Base-by-base conservation (phyloP, 2,797 vertebrate genomes). In the Gambelia wislizenii region DNA sequence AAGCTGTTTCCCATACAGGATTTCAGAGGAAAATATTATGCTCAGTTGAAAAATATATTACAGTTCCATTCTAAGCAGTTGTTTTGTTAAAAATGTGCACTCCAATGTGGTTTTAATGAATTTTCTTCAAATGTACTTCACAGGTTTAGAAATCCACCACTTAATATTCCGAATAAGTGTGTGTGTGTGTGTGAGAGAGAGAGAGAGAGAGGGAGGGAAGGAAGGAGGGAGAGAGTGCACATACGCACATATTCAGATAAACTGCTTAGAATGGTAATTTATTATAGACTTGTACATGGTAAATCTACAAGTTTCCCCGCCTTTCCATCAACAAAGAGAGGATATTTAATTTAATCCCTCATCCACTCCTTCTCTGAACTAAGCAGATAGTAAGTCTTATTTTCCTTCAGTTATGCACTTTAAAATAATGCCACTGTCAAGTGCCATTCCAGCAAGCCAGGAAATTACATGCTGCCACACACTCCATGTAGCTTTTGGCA, bases 111-210 rank as follows among this genome's bases (percentile, higher is more conserved):
- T 87, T n/a, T 86, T 80, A 76, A 92, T 93, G 89, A 76, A 85
- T 36, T 92, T 87, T 91, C 91, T 52, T 89, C 54, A 93, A 94
- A 90, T 85, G 47, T 4, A 80, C 88, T 94, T 93, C 91, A 72
- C 83, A 93, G n/a, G 42, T 94, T 94, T 92, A 89, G n/a, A 67
- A 91, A 87, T 88, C 61, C 30, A 89, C 91, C 89, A 91, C 89
- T 95, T 91, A 94, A 88, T 92, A 91, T 91, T 91, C 70, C 79
- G 79, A 88, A 89, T 81, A 91, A 4, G 86, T 93, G 27, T 81
- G 25, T 10, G 1, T 44, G 47, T 25, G 27, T 42, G 27, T 39
- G 54, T 30, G 4, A 33, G 52, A 33, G 22, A 61, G 16, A 2
- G 14, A 36, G 36, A 3, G 85, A 90, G 80, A 52, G n/a, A 30